Evolutionary conservation across 2,113 vertebrate species (phyloP).

Genomic region (Ciconia maguari): DNA sequence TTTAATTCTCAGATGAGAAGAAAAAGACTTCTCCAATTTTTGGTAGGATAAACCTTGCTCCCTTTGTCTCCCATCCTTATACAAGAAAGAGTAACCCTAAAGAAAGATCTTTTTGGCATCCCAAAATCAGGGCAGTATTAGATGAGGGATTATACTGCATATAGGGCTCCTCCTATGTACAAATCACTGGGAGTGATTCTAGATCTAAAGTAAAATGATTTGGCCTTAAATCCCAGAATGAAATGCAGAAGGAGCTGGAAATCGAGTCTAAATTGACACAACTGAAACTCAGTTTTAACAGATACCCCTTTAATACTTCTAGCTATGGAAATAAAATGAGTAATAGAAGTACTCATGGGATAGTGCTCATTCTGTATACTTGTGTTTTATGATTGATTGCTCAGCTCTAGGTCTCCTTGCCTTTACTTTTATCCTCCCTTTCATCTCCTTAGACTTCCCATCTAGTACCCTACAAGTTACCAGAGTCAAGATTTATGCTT

Average conservation of each 20-base stretch:
- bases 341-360: neutral
- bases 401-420: neutral
- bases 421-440: slow-evolving; percentile 83
- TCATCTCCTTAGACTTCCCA: slow-evolving; percentile 81
- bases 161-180: neutral
- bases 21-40: neutral
- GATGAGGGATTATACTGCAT: neutral
- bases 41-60: neutral
- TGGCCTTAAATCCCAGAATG: neutral
- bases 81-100: neutral
- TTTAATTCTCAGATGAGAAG: neutral
- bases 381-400: neutral
- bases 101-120: neutral
- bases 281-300: neutral
- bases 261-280: neutral
- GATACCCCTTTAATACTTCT: neutral
- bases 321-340: neutral
- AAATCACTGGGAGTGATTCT: neutral
- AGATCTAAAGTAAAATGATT: neutral
- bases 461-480: slow-evolving; percentile 77
- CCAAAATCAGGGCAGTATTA: neutral
- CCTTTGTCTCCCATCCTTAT: neutral
- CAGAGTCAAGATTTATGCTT: slow-evolving; percentile 78
- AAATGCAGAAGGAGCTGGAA: neutral
- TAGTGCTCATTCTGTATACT: neutral